A percentile compares a stretch with the other conserved stretches of the same genome.
Conservation (phyloP, 2,888 invertebrate species). For the Cephus pygmeus region DNA sequence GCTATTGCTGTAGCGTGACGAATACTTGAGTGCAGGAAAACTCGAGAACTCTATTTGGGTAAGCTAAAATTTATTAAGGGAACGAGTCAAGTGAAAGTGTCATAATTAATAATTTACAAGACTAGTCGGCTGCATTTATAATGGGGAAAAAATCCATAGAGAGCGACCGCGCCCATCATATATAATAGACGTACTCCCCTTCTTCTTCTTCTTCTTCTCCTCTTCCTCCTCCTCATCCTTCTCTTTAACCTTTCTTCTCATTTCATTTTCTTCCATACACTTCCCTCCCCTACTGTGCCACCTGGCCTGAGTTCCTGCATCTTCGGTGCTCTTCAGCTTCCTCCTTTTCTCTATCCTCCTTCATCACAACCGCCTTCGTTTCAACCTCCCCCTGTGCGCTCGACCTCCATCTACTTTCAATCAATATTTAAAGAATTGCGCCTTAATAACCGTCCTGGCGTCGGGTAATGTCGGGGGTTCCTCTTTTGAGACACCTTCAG, state of each 20-base stretch:
- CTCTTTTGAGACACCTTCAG: constrained; percentile 20
- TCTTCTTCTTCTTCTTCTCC: constrained; percentile 31
- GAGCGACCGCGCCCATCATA: constrained; percentile 62
- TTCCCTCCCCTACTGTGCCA: neutral
- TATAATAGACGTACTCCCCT: constrained; percentile 60
- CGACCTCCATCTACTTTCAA: constrained; percentile 48
- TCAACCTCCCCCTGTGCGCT: constrained; percentile 21
- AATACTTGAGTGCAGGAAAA: too few species aligned
- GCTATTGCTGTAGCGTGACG: too few species aligned
- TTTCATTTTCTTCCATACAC: constrained; percentile 40
- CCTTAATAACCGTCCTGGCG: constrained; percentile 58
- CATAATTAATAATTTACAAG: constrained; percentile 50
- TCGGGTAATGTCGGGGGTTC: constrained; percentile 44
- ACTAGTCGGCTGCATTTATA: constrained; percentile 50
- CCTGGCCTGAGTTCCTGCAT: constrained; percentile 28
- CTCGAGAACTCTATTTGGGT: too few species aligned
- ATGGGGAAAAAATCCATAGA: constrained; percentile 60
- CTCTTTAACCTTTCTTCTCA: constrained; percentile 40
- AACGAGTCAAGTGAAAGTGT: neutral
- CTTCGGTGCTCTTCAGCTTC: constrained; percentile 48
- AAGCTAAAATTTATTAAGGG: too few species aligned
- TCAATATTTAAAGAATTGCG: constrained; percentile 65
- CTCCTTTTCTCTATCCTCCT: constrained; percentile 31
- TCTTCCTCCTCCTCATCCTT: neutral
- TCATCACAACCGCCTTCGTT: constrained; percentile 33